Base-by-base conservation (phyloP, 1,140 invertebrate genomes). In the Trinorchestia longiramus region DNA sequence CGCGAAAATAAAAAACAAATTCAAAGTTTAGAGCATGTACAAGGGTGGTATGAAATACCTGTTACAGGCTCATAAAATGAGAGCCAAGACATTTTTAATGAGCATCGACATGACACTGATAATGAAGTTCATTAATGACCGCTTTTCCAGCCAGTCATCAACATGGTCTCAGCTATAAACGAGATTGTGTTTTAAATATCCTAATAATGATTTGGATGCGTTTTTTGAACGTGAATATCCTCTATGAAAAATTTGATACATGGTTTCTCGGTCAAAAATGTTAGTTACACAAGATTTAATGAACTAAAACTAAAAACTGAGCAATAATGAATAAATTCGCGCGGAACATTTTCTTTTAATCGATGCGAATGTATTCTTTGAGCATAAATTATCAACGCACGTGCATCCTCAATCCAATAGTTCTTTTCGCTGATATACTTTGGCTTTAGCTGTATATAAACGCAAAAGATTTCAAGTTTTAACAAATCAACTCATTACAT, bases 61-160 rank as follows among this genome's bases (percentile, higher is more conserved):
- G 62, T 77, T 77, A 23, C 15, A 77, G 11, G 11, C 28, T 36
- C 62, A 77, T 77, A 77, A 77, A 77, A 90, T 42, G 88, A 42
- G 88, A 42, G 88, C 88, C 88, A 90, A 90, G 88, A 90, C 62
- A 77, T 90, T 90, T 90, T 90, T 90, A 42, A 90, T 90, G n/a
- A 90, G n/a, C 43, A 90, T 8, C 11, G 88, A 41, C 43, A 90
- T 42, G 41, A 90, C 43, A 4, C 88, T 1, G 41, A 90, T 90
- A 90, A 90, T 90, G 88, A 90, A 90, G 88, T 90, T 42, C 43
- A 90, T 90, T 90, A 42, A 43, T 28, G 88, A 43, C 88, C 88
- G 88, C 43, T 90, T 36, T 77, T 3, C 8, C 11, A 77, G 36
- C 62, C 28, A 36, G 62, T 19, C 62, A 77, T 77, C 62, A 77